phyloP scores from a whole-genome alignment of 2,797 vertebrate species.

The Tragelaphus eurycerus region DNA sequence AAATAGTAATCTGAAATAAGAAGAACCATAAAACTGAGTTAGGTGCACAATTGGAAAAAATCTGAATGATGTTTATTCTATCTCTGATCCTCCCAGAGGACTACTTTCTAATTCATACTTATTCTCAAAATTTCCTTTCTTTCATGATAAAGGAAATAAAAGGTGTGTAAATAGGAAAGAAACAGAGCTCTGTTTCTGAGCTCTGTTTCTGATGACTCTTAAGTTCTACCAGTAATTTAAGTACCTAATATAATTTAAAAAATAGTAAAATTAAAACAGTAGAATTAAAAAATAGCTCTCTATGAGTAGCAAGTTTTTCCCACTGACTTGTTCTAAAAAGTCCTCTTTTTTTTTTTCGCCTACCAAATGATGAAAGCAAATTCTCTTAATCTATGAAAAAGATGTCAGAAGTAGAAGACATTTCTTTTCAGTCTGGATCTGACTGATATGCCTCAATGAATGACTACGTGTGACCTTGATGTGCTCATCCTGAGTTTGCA shows the following conservation, averaged over 20 bases:
- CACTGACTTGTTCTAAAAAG: background rate
- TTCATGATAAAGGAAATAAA: background rate
- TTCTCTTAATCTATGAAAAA: background rate
- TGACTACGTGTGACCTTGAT: background rate
- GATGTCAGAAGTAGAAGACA: background rate
- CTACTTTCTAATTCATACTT: background rate
- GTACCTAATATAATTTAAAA: background rate
- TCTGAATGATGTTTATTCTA: background rate
- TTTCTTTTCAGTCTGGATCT: constrained; percentile 11
- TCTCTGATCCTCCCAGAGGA: background rate
- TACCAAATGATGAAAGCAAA: background rate
- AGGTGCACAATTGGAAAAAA: background rate
- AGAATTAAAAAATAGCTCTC: background rate
- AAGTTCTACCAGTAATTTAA: background rate
- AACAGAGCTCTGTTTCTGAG: background rate
- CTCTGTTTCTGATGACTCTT: background rate
- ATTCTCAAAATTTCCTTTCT: background rate
- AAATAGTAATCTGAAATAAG: background rate
- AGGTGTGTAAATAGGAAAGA: background rate
- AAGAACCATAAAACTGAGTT: background rate
- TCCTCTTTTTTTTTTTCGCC: background rate
- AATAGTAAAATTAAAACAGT: background rate
- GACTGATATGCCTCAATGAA: background rate
- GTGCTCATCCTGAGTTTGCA: background rate
- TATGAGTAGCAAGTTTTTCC: background rate